A percentile compares a stretch with the other conserved stretches of the same genome.
These are phyloP conservation scores for Cyclura pinguis DNA, from an alignment of 2,797 vertebrate species.

Conservation along the genomic window DNA sequence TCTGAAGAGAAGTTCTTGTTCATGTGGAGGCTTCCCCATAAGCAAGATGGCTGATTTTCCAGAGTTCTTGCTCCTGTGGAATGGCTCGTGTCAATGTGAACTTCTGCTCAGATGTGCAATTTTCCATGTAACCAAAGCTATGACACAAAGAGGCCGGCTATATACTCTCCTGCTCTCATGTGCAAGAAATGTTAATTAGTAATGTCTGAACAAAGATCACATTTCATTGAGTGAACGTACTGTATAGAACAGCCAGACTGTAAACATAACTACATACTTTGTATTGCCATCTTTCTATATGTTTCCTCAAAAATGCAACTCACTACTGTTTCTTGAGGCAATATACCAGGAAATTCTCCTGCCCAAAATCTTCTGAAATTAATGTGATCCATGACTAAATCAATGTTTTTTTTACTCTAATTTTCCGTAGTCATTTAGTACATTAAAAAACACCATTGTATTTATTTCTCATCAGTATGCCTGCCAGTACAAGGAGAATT, in stretches of 20 bases:
- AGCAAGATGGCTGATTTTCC: no score
- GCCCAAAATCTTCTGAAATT: neutral
- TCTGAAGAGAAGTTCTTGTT: no score
- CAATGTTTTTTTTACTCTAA: neutral
- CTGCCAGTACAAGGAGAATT: neutral
- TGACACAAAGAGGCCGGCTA: no score
- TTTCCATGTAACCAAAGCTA: no score
- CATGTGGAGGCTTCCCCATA: no score
- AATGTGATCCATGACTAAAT: neutral
- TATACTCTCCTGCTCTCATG: no score
- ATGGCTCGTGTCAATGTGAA: no score
- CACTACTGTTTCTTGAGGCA: neutral
- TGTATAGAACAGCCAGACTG: neutral
- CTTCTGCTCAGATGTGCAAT: no score
- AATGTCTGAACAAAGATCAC: neutral
- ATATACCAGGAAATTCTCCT: neutral
- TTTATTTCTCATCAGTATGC: neutral
- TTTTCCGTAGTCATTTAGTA: neutral
- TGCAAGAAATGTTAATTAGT: no score
- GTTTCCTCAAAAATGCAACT: neutral
- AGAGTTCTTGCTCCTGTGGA: no score
- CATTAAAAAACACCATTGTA: neutral
- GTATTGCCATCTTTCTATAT: neutral
- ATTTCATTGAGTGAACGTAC: neutral
- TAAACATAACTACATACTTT: no score